Evolutionary conservation across 2,113 vertebrate genomes (phyloP).

Genomic region (Bungarus multicinctus): DNA sequence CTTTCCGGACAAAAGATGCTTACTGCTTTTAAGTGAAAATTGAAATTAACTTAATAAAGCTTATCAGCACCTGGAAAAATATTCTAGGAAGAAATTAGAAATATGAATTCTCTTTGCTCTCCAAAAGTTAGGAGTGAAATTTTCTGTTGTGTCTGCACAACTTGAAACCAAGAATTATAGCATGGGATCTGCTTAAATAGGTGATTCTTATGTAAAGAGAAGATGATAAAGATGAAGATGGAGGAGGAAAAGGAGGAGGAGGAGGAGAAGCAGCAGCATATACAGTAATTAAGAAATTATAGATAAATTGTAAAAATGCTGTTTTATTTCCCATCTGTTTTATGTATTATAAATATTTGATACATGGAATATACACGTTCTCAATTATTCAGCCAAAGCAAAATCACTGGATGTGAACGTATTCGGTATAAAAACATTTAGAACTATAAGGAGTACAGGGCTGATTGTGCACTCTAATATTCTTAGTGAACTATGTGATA

Average conservation of each 20-base stretch:
- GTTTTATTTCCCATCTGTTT: not conserved
- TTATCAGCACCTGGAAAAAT: not conserved
- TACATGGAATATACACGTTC: not conserved
- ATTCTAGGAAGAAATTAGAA: not conserved
- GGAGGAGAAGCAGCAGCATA: fast-evolving
- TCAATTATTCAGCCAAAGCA: not conserved
- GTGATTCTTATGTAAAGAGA: not conserved
- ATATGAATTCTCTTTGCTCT: not conserved
- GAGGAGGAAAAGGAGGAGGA: not conserved
- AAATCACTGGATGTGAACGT: not conserved
- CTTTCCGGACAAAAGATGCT: not conserved
- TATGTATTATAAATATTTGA: not conserved
- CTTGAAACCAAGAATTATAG: not conserved
- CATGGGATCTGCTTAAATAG: no score
- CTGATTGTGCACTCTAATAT: not conserved
- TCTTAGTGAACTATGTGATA: not conserved
- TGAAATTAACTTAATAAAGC: not conserved
- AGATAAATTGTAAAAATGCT: not conserved
- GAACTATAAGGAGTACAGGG: not conserved
- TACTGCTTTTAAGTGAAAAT: not conserved
- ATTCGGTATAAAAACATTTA: not conserved
- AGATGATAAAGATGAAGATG: not conserved
- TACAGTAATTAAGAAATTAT: not conserved
- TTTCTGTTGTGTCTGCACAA: not conserved
- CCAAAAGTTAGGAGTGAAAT: not conserved